Conservation (phyloP, 2,888 invertebrate species). For the Chouioia cunea region DNA sequence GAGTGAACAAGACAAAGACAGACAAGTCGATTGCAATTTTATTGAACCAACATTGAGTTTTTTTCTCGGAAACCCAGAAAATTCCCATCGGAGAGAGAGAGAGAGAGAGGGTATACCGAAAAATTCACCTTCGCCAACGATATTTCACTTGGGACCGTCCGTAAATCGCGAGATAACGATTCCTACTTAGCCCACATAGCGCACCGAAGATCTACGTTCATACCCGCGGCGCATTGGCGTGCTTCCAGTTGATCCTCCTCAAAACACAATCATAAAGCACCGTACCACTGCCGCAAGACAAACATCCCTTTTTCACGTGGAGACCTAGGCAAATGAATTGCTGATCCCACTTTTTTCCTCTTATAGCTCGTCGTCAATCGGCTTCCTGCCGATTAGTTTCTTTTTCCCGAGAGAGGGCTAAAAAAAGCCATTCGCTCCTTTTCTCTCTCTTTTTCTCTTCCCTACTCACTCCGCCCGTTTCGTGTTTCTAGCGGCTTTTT, state of each 20-base stretch:
- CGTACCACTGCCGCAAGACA: constrained; percentile 17
- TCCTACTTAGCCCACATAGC: too few relatives aligned
- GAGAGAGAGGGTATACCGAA: too few relatives aligned
- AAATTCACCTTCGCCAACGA: too few relatives aligned
- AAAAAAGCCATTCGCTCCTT: too few relatives aligned
- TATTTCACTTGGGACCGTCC: too few relatives aligned
- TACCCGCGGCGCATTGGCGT: constrained; percentile 14
- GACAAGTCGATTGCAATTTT: constrained; percentile 16
- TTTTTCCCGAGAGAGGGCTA: neutral
- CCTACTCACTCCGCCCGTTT: constrained; percentile 5
- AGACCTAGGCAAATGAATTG: constrained; percentile 23
- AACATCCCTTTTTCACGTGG: constrained; percentile 18
- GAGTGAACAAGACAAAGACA: neutral
- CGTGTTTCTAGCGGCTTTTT: constrained; percentile 36
- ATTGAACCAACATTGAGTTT: constrained; percentile 8
- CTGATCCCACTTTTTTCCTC: constrained; percentile 2
- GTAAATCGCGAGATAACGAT: too few relatives aligned
- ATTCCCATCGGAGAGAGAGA: constrained; percentile 11
- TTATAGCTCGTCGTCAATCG: too few relatives aligned
- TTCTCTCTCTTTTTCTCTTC: neutral
- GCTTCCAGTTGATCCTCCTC: constrained; percentile 21
- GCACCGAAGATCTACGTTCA: neutral
- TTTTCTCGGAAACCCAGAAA: neutral
- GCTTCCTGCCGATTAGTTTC: neutral
- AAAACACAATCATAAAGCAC: constrained; percentile 38